Evolutionary conservation across 2,113 vertebrate species (phyloP).

Genomic region (Clarias gariepinus): DNA sequence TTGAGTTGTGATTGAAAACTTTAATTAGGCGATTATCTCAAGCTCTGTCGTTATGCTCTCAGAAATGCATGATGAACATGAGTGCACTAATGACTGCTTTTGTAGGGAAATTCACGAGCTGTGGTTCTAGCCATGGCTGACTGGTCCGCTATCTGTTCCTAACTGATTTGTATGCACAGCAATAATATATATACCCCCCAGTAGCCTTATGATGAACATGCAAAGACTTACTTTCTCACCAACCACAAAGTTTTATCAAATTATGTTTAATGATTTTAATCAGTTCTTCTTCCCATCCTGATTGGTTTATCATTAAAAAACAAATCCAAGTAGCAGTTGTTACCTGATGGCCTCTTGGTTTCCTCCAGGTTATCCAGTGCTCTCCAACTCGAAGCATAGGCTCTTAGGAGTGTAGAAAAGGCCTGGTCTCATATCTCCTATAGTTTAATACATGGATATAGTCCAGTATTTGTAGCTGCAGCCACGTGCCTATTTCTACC

Average conservation of each 20-base stretch:
- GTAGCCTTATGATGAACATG: neutral
- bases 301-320: neutral
- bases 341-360: neutral
- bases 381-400: neutral
- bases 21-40: constrained; percentile 42
- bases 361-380: neutral
- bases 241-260: neutral
- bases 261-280: neutral
- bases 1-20: constrained; percentile 40
- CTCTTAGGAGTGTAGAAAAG: neutral
- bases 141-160: neutral
- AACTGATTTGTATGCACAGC: neutral
- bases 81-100: constrained; percentile 6
- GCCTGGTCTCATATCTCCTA: neutral
- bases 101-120: constrained; percentile 12
- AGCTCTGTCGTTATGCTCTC: constrained; percentile 15
- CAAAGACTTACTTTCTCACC: neutral
- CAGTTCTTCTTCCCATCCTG: neutral
- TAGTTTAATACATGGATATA: neutral
- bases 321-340: neutral
- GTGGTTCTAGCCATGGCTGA: constrained; percentile 19
- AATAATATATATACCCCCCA: neutral
- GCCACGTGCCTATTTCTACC: no score
- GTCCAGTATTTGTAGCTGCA: neutral
- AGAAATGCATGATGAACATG: constrained; percentile 11